These are phyloP conservation scores for Lasioglossum malachurum DNA, from an alignment of 2,888 invertebrate species.

Conservation along the genomic window DNA sequence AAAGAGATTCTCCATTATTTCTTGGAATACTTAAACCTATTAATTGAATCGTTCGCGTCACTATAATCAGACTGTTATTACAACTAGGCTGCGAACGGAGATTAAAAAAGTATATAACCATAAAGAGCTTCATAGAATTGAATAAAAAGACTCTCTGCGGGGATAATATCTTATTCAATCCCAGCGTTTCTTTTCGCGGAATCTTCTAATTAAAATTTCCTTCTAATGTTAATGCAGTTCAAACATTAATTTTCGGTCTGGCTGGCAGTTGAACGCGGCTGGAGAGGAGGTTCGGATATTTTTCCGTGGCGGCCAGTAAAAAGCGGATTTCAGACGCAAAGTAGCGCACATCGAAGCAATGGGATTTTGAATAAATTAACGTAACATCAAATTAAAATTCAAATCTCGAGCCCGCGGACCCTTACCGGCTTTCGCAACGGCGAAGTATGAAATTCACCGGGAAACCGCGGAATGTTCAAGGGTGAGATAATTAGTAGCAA, in stretches of 20 bases:
- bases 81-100: background rate
- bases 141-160: background rate
- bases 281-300: background rate
- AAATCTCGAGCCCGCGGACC: background rate
- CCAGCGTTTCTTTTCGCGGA: background rate
- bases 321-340: background rate
- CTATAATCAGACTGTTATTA: background rate
- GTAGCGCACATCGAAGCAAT: constrained; percentile 7
- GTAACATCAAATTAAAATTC: constrained; percentile 8
- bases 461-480: background rate
- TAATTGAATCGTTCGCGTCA: background rate
- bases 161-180: background rate
- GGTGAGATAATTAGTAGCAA: constrained; percentile 13
- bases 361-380: constrained; percentile 11
- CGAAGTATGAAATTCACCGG: background rate
- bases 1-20: background rate
- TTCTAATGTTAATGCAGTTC: background rate
- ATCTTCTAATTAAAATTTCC: constrained; percentile 5
- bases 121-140: background rate
- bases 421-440: background rate
- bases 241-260: background rate
- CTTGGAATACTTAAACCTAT: background rate
- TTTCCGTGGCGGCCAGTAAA: background rate
- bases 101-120: background rate
- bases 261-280: background rate